Percentiles rank a stretch among this genome's conserved stretches.
phyloP scores from a whole-genome alignment of 2,113 vertebrate species.

The Pelvicachromis taeniatus region DNA sequence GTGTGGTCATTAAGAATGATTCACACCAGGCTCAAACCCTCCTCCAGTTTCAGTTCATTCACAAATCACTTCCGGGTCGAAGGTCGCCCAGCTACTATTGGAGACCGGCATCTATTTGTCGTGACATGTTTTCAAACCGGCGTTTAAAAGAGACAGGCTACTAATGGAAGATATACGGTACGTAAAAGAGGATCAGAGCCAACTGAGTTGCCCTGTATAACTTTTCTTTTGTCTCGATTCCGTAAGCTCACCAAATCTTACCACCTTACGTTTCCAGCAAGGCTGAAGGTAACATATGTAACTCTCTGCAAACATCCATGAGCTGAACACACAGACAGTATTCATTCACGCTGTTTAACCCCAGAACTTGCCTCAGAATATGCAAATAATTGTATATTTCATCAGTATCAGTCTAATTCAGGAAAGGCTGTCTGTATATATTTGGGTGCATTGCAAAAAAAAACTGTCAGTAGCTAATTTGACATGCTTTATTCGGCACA shows the following conservation, averaged over 20 bases:
- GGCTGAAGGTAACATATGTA: rapidly evolving
- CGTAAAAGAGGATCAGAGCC: not conserved
- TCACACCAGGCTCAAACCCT: not conserved
- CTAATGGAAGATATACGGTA: no score
- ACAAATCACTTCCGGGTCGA: no score
- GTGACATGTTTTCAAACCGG: no score
- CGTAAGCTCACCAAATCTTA: not conserved
- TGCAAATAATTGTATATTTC: not conserved
- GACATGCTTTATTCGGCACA: not conserved
- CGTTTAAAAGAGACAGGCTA: no score
- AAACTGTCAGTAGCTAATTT: not conserved
- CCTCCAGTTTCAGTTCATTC: not conserved
- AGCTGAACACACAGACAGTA: not conserved
- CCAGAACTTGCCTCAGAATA: not conserved
- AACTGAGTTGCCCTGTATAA: rapidly evolving
- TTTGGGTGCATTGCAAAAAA: not conserved
- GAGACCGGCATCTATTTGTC: no score
- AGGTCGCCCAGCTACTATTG: no score
- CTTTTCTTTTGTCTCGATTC: not conserved
- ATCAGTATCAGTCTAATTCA: not conserved
- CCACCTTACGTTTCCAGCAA: not conserved
- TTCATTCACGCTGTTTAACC: not conserved
- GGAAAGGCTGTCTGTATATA: not conserved
- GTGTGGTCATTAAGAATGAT: not conserved
- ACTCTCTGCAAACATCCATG: not conserved